Conservation (phyloP, 2,797 vertebrate species). For the Pempheris klunzingeri region DNA sequence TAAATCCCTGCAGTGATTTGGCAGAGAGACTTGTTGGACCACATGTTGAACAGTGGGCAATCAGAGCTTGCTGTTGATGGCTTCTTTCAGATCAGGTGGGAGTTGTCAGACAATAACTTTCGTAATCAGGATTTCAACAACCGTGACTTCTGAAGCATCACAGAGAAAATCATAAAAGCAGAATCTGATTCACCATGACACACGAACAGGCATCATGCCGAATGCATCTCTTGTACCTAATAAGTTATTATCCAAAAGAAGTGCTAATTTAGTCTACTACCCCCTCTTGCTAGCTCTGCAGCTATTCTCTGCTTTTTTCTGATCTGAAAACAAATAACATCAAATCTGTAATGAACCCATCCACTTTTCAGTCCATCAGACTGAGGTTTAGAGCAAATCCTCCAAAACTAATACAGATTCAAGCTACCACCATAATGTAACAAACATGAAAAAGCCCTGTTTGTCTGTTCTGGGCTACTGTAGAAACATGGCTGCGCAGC, state of each 20-base stretch:
- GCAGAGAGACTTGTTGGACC: not conserved
- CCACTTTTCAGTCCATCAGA: not conserved
- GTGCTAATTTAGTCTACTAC: not conserved
- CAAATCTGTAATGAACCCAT: not conserved
- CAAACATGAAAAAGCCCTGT: too few relatives aligned
- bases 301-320: not conserved
- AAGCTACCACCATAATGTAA: too few relatives aligned
- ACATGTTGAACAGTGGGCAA: not conserved
- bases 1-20: slow-evolving; percentile 4
- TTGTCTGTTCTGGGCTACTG: too few relatives aligned
- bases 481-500: too few relatives aligned
- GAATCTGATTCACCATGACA: too few relatives aligned
- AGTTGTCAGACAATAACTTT: not conserved
- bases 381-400: not conserved
- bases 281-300: not conserved
- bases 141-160: not conserved
- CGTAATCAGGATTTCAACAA: not conserved
- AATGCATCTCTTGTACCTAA: too few relatives aligned
- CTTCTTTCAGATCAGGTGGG: not conserved
- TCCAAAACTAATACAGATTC: not conserved
- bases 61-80: not conserved
- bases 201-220: too few relatives aligned
- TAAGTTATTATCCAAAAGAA: not conserved
- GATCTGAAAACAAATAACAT: not conserved
- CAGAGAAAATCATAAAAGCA: too few relatives aligned